Base-by-base conservation (phyloP, 2,888 invertebrate genomes). In the Griposia aprilina region DNA sequence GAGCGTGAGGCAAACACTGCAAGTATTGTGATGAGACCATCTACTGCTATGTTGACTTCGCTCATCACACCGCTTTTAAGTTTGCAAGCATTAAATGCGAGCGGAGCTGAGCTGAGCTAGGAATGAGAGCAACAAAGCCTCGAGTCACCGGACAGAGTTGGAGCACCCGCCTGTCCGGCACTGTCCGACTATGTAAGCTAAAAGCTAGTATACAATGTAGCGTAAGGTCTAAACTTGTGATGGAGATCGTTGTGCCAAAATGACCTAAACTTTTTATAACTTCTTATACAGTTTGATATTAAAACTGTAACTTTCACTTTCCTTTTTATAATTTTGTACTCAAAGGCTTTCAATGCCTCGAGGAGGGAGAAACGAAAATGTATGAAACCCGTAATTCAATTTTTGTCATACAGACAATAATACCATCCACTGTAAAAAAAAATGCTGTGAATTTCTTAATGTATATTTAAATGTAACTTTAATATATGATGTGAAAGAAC, bases 391-490 rank as follows among this genome's bases (percentile, higher is more conserved):
- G 55, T 69, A 30, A 67, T 84, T 68, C 68, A 65, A 69, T 50
- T 80, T 79, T 90, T 90, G 88, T 91, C 90, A 83, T 80, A 63
- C 74, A 67, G 93, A 92, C 93, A 93, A 92, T 92, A 92, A 92
- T 81, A 87, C 85, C 89, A 89, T 89, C 89, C 90, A 90, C 87
- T 80, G 63, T 83, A 85, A 85, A 81, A 60, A 76, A 80, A 84
- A 90, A 92, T 90, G 91, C 92, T 93, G 93, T 93, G 93, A 93
- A 93, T 91, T 86, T 86, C 91, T 91, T 91, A 89, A 91, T 88
- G 88, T 89, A 88, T 90, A 89, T 90, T 88, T 88, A 86, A 87
- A 88, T 89, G 84, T 80, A 88, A 85, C 78, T 87, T 75, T 84
- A 85, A 84, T 88, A 88, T 85, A 84, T 90, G 88, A 89, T 89